These are phyloP conservation scores for Synanthedon myopaeformis DNA, from an alignment of 2,888 invertebrate species.

Conservation along the genomic window DNA sequence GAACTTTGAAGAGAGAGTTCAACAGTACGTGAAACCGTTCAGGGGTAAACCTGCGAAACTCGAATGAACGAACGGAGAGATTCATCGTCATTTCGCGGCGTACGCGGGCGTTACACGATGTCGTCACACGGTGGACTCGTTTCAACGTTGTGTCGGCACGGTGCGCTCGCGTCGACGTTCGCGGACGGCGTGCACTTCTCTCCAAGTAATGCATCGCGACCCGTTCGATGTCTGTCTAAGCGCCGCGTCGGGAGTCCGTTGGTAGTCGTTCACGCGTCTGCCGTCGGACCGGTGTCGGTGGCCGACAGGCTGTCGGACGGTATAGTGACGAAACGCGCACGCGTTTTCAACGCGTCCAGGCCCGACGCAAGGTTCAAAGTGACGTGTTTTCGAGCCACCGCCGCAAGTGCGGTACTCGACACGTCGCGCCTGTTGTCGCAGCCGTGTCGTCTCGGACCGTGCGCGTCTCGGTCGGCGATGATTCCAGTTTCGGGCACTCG, in stretches of 20 bases:
- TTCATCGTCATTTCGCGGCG: neutral
- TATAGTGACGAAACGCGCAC: too few species aligned
- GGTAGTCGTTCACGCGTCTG: neutral
- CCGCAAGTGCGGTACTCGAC: too few species aligned
- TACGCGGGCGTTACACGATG: neutral
- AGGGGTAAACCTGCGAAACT: neutral
- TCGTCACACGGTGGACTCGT: neutral
- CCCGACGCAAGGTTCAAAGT: too few species aligned
- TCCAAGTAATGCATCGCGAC: neutral
- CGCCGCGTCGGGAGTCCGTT: neutral
- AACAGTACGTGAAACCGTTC: neutral
- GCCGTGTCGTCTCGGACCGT: too few species aligned
- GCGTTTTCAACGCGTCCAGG: too few species aligned
- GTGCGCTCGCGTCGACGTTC: neutral
- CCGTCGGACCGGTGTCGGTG: too few species aligned
- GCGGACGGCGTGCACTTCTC: neutral
- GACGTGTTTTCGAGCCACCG: too few species aligned
- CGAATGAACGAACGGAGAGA: neutral
- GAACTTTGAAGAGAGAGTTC: neutral
- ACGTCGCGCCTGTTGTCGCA: too few species aligned
- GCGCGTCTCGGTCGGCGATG: neutral
- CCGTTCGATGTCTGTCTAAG: neutral
- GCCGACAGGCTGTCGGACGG: too few species aligned
- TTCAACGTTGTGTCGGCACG: neutral
- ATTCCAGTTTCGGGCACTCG: neutral